Evolutionary conservation across 2,888 invertebrate genomes (phyloP).

Genomic region (Cheilosia vulpina): DNA sequence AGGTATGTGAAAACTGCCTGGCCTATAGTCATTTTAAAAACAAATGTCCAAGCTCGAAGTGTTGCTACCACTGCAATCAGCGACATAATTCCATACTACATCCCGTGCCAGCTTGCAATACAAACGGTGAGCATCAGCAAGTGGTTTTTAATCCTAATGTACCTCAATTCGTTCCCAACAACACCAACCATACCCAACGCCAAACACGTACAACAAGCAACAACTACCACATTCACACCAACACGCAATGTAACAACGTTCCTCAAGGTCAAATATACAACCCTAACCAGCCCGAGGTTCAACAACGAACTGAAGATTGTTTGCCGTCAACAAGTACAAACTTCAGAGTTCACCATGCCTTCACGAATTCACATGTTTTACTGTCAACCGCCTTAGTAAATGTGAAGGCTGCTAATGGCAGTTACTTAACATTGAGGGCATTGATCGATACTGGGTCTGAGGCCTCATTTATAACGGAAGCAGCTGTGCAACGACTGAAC

Average conservation of each 20-base stretch:
- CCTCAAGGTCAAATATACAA: background rate
- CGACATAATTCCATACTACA: no score
- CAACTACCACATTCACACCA: background rate
- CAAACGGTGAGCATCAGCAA: no score
- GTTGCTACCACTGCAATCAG: background rate
- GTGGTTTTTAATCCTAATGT: background rate
- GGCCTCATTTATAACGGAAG: no score
- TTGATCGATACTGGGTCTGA: no score
- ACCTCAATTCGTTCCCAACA: background rate
- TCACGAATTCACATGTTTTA: conserved; percentile 1
- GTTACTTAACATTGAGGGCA: no score
- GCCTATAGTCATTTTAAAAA: background rate
- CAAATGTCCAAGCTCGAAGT: conserved; percentile 3
- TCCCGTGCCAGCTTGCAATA: no score
- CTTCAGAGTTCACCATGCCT: background rate
- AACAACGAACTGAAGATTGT: background rate
- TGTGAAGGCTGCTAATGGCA: no score
- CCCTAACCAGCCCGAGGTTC: background rate
- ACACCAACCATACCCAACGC: background rate
- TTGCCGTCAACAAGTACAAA: background rate
- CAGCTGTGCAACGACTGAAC: no score
- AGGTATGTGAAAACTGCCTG: background rate
- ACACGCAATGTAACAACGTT: no score
- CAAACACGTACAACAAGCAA: background rate
- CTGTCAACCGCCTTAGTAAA: background rate